A percentile compares a stretch with the other conserved stretches of the same genome.
These are phyloP conservation scores for Coregonus clupeaformis DNA, from an alignment of 2,113 vertebrate species.

Conservation along the genomic window DNA sequence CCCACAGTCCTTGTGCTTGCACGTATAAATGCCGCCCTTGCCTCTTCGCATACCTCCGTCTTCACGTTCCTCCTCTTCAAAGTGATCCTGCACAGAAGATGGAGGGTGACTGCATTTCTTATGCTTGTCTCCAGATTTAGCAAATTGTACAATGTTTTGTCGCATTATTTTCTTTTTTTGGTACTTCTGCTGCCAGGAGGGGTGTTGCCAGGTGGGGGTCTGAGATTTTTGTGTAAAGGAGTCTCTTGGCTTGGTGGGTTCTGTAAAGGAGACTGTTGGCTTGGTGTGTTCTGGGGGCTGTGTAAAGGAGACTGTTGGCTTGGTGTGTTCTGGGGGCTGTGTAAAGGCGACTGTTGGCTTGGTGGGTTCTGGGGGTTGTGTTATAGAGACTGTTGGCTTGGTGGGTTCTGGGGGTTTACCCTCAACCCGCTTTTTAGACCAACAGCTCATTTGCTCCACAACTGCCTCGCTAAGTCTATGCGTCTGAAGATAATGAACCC, in stretches of 20 bases:
- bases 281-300: no score
- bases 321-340: no score
- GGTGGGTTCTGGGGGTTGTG: no score
- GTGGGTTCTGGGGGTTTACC: conserved; percentile 36
- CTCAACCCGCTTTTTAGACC: conserved; percentile 2
- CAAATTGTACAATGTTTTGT: conserved; percentile 40
- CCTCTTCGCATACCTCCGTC: conserved; percentile 63
- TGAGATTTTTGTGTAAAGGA: conserved; percentile 21
- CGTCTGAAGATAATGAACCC: conserved; percentile 83
- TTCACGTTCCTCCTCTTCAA: conserved; percentile 45
- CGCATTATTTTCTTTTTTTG: conserved; percentile 32
- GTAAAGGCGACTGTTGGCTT: no score
- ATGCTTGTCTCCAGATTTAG: conserved; percentile 10
- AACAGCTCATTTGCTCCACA: conserved; percentile 58
- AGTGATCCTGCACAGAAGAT: conserved; percentile 8
- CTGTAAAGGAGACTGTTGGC: conserved; percentile 32
- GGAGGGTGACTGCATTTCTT: conserved; percentile 27
- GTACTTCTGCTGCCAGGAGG: conserved; percentile 37
- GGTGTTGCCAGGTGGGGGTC: conserved; percentile 11
- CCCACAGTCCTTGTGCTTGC: conserved; percentile 82
- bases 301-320: no score
- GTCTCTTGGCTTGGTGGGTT: conserved; percentile 33
- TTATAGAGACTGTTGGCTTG: no score
- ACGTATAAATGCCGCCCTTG: conserved; percentile 80
- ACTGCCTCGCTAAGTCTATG: conserved; percentile 79